Conservation (phyloP, 2,888 invertebrate species). For the Enchytraeus crypticus region DNA sequence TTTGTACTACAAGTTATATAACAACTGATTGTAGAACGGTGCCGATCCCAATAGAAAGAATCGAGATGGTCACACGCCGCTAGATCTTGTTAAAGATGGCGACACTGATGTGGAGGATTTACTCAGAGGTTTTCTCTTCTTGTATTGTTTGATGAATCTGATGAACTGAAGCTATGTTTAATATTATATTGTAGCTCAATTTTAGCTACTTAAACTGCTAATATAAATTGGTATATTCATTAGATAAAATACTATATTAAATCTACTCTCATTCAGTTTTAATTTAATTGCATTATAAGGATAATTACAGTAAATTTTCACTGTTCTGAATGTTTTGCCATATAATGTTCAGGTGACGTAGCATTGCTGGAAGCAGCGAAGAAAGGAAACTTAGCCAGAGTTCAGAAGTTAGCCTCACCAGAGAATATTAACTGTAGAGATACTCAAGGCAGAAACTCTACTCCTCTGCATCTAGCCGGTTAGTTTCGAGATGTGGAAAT, state of each 20-base stretch:
- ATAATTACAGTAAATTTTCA: too few species aligned
- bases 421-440: constrained; percentile 95
- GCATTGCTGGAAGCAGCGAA: constrained; percentile 91
- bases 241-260: too few species aligned
- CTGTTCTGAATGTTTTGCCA: too few species aligned
- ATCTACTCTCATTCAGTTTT: too few species aligned
- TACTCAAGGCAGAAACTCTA: constrained; percentile 77
- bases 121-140: constrained; percentile 55
- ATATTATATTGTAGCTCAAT: neutral
- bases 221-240: too few species aligned
- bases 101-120: constrained; percentile 87
- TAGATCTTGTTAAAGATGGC: constrained; percentile 76
- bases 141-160: too few species aligned
- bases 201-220: neutral
- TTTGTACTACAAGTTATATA: too few species aligned
- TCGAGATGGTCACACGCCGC: constrained; percentile 82
- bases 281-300: too few species aligned
- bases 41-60: constrained; percentile 90
- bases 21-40: too few species aligned
- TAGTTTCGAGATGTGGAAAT: constrained; percentile 8
- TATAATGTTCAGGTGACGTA: constrained; percentile 61
- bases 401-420: constrained; percentile 72
- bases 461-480: constrained; percentile 55
- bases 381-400: constrained; percentile 71
- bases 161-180: neutral